phyloP scores from a whole-genome alignment of 2,888 invertebrate species.

The Apotomis betuletana region DNA sequence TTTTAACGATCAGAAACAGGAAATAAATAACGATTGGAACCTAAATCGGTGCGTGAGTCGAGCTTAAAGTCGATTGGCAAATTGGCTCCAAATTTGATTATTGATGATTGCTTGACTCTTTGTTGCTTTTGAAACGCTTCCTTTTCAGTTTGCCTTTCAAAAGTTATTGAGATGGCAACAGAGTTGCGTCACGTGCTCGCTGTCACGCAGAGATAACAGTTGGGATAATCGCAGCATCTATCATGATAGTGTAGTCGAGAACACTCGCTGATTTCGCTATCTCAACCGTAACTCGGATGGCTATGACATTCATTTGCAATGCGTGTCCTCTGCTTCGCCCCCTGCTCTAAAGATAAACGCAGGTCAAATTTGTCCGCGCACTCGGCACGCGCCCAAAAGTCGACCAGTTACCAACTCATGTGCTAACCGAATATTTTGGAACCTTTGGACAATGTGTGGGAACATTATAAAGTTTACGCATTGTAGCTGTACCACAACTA shows the following conservation, averaged over 20 bases:
- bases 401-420: slow-evolving; percentile 26
- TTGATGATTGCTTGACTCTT: not conserved
- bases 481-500: not conserved
- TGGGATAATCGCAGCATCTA: slow-evolving; percentile 32
- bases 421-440: slow-evolving; percentile 10
- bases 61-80: not conserved
- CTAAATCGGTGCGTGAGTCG: too few species aligned
- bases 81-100: slow-evolving; percentile 10
- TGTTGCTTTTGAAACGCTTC: slow-evolving; percentile 17
- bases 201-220: slow-evolving; percentile 23
- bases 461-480: not conserved
- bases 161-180: slow-evolving; percentile 39
- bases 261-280: slow-evolving; percentile 48
- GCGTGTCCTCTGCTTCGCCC: slow-evolving; percentile 64
- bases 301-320: slow-evolving; percentile 62
- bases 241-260: slow-evolving; percentile 30
- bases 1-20: too few species aligned
- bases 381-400: slow-evolving; percentile 71
- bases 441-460: not conserved
- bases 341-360: slow-evolving; percentile 72
- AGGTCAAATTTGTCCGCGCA: slow-evolving; percentile 57
- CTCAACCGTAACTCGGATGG: slow-evolving; percentile 50
- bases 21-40: too few species aligned
- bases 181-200: slow-evolving; percentile 44
- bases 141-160: slow-evolving; percentile 30